A percentile compares a stretch with the other conserved stretches of the same genome.
These are phyloP conservation scores for Parnassius glacialis DNA, from an alignment of 2,888 invertebrate species.

Conservation along the genomic window DNA sequence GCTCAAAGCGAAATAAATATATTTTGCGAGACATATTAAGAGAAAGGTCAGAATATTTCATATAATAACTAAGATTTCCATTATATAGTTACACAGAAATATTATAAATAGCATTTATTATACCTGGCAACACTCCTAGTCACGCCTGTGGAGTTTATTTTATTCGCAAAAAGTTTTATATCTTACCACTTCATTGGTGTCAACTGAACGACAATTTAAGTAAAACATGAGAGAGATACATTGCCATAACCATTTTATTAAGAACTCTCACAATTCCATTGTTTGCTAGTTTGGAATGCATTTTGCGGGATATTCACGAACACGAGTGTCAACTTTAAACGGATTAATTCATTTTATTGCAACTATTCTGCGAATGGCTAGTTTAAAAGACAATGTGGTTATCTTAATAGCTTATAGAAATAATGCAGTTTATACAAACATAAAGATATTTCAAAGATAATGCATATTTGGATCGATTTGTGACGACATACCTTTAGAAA, in stretches of 20 bases:
- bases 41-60: too few relatives aligned
- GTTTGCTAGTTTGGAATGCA: not conserved
- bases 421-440: not conserved
- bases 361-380: not conserved
- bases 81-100: not conserved
- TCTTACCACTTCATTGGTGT: constrained; percentile 8
- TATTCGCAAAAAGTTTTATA: constrained; percentile 13
- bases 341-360: constrained; percentile 14
- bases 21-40: too few relatives aligned
- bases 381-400: constrained; percentile 7
- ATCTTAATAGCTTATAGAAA: not conserved
- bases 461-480: too few relatives aligned
- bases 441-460: too few relatives aligned
- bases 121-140: not conserved
- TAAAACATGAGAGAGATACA: constrained; percentile 8
- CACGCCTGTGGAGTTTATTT: constrained; percentile 5
- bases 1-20: too few relatives aligned
- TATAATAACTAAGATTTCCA: not conserved
- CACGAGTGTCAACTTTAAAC: constrained; percentile 6
- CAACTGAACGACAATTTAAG: constrained; percentile 12
- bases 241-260: constrained; percentile 3
- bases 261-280: constrained; percentile 1
- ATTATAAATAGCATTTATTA: not conserved
- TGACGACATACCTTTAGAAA: too few relatives aligned
- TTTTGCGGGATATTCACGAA: constrained; percentile 4